A percentile compares a stretch with the other conserved stretches of the same genome.
These are phyloP conservation scores for Mus caroli DNA, from an alignment of 2,797 vertebrate genomes.

Conservation along the genomic window DNA sequence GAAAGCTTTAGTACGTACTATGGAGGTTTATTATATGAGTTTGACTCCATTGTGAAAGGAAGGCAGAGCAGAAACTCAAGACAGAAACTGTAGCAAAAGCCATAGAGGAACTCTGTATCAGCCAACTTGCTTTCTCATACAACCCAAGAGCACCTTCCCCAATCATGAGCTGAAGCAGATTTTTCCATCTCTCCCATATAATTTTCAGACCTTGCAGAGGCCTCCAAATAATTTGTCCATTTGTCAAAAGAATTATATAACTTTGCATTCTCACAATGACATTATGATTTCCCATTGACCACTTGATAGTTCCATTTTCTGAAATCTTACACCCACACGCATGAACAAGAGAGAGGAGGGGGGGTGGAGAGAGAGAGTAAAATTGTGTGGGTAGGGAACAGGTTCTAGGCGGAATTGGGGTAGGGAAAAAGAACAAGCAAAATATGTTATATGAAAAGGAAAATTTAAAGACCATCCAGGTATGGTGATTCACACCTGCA, in stretches of 20 bases:
- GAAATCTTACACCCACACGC: not conserved
- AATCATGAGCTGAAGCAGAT: constrained; percentile 37
- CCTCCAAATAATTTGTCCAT: constrained; percentile 40
- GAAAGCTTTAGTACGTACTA: not conserved
- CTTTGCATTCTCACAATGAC: not conserved
- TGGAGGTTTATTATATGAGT: not conserved
- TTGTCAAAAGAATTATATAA: constrained; percentile 29
- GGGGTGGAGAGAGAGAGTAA: not conserved
- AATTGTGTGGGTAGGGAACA: not conserved
- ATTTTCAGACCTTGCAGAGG: not conserved
- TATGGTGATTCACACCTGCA: not conserved
- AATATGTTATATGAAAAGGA: not conserved
- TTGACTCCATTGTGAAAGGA: not conserved
- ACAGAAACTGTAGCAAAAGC: not conserved
- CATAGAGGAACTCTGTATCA: not conserved
- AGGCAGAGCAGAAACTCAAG: not conserved
- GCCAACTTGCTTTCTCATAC: not conserved
- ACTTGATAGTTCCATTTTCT: not conserved
- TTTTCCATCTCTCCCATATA: constrained; percentile 1
- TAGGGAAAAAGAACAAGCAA: not conserved
- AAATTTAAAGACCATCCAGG: not conserved
- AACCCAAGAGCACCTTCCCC: not conserved
- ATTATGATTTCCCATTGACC: not conserved
- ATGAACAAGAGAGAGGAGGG: not conserved
- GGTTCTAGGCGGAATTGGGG: too few relatives aligned